Evolutionary conservation across 2,797 vertebrate species (phyloP).

Genomic region (Tiaroga cobitis): DNA sequence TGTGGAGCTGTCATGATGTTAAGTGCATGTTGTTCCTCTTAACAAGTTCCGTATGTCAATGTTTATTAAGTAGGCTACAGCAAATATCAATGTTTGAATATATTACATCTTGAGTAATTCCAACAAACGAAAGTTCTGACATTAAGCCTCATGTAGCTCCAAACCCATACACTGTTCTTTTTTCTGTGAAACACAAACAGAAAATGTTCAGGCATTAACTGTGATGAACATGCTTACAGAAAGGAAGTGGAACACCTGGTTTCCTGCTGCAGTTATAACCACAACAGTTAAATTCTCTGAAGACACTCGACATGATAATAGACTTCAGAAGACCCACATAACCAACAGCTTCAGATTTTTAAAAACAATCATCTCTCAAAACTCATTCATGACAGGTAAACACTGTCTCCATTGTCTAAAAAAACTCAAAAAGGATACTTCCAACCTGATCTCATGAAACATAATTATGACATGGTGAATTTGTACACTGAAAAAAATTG

Average conservation of each 20-base stretch:
- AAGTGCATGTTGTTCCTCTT: not conserved
- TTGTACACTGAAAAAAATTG: not conserved
- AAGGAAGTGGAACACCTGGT: constrained; percentile 6
- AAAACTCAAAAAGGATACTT: not conserved
- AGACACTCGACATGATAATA: not conserved
- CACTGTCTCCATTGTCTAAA: not conserved
- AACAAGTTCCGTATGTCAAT: not conserved
- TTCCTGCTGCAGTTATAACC: constrained; percentile 1
- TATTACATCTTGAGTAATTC: not conserved
- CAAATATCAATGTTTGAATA: not conserved
- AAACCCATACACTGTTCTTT: not conserved
- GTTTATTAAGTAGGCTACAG: not conserved
- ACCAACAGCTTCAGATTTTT: not conserved
- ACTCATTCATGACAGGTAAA: not conserved
- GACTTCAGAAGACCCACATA: not conserved
- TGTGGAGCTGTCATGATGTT: not conserved
- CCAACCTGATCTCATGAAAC: not conserved
- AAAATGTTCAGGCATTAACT: not conserved
- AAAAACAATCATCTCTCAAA: not conserved
- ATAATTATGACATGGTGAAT: not conserved
- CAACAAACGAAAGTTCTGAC: not conserved
- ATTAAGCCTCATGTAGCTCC: not conserved
- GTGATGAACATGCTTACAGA: not conserved
- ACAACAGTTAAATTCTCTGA: not conserved
- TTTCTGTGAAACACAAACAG: not conserved